Percentiles rank a stretch among this genome's conserved stretches.
Conservation (phyloP, 2,113 vertebrate species). For the Oryzias melastigma region DNA sequence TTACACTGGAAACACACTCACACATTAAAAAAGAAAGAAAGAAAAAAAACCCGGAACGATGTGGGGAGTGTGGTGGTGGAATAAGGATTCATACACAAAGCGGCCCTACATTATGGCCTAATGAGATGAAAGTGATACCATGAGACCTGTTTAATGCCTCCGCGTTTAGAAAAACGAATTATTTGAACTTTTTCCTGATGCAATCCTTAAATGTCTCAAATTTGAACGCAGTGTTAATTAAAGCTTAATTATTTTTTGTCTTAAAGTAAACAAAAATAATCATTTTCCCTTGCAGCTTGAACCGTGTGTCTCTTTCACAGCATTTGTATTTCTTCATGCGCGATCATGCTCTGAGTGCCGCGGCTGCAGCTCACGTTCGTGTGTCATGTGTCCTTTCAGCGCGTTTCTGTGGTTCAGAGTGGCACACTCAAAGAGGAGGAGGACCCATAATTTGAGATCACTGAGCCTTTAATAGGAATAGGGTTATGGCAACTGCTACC, state of each 20-base stretch:
- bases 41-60: neutral
- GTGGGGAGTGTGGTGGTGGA: constrained; percentile 5
- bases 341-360: constrained; percentile 36
- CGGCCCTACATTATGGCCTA: constrained; percentile 36
- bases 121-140: constrained; percentile 58
- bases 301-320: neutral
- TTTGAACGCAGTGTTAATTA: too few species aligned
- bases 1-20: constrained; percentile 58
- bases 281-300: too few species aligned
- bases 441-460: constrained; percentile 60
- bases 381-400: constrained; percentile 64
- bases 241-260: neutral
- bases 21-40: constrained; percentile 29
- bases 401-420: constrained; percentile 48
- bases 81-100: constrained; percentile 45
- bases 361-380: constrained; percentile 35
- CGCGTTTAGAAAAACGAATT: constrained; percentile 35
- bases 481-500: constrained; percentile 53
- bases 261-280: too few species aligned
- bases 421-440: constrained; percentile 60
- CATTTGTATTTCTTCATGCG: neutral
- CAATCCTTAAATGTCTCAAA: neutral
- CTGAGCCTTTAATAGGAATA: constrained; percentile 56
- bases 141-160: constrained; percentile 37
- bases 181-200: constrained; percentile 19